Evolutionary conservation across 2,797 vertebrate genomes (phyloP).

Genomic region (Meriones psammophilus): DNA sequence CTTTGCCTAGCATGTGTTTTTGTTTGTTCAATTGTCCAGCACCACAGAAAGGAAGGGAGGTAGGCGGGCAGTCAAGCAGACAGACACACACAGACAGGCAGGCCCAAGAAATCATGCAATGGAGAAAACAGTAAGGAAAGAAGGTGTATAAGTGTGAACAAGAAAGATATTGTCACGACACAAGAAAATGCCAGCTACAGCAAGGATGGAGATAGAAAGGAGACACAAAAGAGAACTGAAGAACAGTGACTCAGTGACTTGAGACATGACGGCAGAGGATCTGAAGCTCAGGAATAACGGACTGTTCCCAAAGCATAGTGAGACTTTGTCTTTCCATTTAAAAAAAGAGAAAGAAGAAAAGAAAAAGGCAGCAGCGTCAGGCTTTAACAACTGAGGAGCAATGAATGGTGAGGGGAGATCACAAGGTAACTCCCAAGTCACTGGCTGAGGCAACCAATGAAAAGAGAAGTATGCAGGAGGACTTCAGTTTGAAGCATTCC

Average conservation of each 20-base stretch:
- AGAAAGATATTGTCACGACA: background rate
- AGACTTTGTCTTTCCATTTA: background rate
- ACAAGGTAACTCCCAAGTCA: background rate
- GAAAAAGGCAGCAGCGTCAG: background rate
- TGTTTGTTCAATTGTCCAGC: background rate
- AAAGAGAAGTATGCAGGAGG: background rate
- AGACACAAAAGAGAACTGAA: slow-evolving; percentile 20
- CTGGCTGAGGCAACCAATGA: background rate
- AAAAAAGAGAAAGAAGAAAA: background rate
- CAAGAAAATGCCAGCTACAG: background rate
- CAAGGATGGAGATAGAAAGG: background rate
- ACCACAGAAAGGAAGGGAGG: background rate
- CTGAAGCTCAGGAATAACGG: background rate
- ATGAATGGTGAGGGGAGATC: too few species aligned
- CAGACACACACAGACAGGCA: background rate
- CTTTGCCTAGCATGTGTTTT: background rate
- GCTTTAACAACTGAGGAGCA: background rate
- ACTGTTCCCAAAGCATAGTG: background rate
- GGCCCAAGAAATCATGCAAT: background rate
- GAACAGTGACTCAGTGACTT: background rate
- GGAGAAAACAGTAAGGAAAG: background rate
- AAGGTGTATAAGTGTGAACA: background rate
- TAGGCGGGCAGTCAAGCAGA: background rate
- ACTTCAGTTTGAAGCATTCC: background rate
- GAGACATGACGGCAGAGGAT: background rate